Conservation (phyloP, 2,113 vertebrate genomes). For the Elaphurus davidianus region DNA sequence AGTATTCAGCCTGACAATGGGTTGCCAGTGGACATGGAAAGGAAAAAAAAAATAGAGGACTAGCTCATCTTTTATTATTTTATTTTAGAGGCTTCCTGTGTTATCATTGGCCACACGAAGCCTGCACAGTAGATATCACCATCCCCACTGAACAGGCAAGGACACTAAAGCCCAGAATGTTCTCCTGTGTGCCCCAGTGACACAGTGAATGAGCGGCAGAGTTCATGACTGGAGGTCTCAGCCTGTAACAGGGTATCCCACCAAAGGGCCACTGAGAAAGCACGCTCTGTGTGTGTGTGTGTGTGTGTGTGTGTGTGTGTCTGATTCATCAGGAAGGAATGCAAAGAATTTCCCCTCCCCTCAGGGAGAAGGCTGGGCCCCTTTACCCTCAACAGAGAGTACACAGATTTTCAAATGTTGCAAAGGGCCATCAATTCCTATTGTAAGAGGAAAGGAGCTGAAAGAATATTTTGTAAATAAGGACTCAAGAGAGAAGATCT, state of each 20-base stretch:
- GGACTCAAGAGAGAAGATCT: not conserved
- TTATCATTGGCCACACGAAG: not conserved
- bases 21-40: not conserved
- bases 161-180: not conserved
- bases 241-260: not conserved
- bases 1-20: not conserved
- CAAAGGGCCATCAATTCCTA: constrained; percentile 21
- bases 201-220: not conserved
- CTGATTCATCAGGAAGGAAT: constrained; percentile 61
- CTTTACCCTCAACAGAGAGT: constrained; percentile 58
- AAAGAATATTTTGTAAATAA: constrained; percentile 46
- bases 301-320: not conserved
- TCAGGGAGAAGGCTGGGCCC: constrained; percentile 53
- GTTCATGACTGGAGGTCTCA: not conserved
- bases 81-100: not conserved
- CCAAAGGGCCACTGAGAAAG: not conserved
- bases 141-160: not conserved
- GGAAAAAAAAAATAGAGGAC: not conserved
- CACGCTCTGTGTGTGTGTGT: not conserved
- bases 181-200: not conserved
- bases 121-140: not conserved
- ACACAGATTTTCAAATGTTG: constrained; percentile 48
- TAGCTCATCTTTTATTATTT: not conserved
- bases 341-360: constrained; percentile 66
- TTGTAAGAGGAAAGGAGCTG: not conserved